Conservation (phyloP, 2,888 invertebrate genomes). For the Copidosoma aretas region DNA sequence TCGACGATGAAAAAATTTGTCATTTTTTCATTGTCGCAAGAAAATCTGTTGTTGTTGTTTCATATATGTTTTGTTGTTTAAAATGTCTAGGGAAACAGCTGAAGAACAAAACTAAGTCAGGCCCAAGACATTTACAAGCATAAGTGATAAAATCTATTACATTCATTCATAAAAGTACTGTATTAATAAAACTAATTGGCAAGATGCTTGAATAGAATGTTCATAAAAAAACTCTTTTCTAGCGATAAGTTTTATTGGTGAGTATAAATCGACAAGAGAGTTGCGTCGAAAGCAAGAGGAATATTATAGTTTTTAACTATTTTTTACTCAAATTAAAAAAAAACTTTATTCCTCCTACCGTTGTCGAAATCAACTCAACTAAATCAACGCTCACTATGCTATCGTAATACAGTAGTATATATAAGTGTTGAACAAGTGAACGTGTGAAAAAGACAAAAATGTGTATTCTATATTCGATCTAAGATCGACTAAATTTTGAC, state of each 20-base stretch:
- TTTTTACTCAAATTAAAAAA: too few species aligned
- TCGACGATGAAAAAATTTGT: slow-evolving; percentile 16
- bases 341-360: background rate
- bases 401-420: slow-evolving; percentile 24
- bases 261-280: slow-evolving; percentile 14
- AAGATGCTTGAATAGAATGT: slow-evolving; percentile 36
- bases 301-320: background rate
- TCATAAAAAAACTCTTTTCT: slow-evolving; percentile 16
- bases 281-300: slow-evolving; percentile 25
- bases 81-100: slow-evolving; percentile 8
- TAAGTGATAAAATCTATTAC: slow-evolving; percentile 30
- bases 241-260: slow-evolving; percentile 9
- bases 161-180: slow-evolving; percentile 25
- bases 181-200: slow-evolving; percentile 33
- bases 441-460: slow-evolving; percentile 28
- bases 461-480: slow-evolving; percentile 45
- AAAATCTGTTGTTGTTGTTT: background rate
- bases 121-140: slow-evolving; percentile 38
- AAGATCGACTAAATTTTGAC: slow-evolving; percentile 46
- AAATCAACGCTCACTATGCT: slow-evolving; percentile 9
- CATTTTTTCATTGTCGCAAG: slow-evolving; percentile 15
- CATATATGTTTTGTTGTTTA: slow-evolving; percentile 6
- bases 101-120: slow-evolving; percentile 31
- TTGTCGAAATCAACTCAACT: background rate
- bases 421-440: slow-evolving; percentile 28